Evolutionary conservation across 2,888 invertebrate species (phyloP).

Genomic region (Apotomis capreana): DNA sequence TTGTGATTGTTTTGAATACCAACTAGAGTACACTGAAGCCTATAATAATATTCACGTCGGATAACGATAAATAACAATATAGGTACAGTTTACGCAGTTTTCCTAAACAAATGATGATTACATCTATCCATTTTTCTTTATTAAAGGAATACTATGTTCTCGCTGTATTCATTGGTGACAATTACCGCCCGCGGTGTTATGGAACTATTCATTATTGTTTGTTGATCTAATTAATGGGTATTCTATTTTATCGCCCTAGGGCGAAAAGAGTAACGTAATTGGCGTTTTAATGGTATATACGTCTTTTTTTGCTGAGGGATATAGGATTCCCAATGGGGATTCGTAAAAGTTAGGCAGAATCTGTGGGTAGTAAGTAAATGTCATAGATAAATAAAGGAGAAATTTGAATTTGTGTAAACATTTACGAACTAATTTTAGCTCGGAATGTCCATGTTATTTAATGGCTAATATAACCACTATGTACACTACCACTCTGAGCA

Average conservation of each 20-base stretch:
- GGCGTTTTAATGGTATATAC: neutral
- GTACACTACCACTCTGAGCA: no score
- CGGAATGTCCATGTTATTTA: no score
- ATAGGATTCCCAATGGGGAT: neutral
- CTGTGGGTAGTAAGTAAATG: no score
- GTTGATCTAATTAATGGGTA: slow-evolving; percentile 15
- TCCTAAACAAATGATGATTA: slow-evolving; percentile 48
- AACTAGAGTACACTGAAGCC: neutral
- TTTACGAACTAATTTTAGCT: no score
- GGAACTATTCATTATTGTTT: slow-evolving; percentile 7
- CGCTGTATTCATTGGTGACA: slow-evolving; percentile 24
- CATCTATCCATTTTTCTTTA: slow-evolving; percentile 29
- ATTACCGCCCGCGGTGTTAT: slow-evolving; percentile 30
- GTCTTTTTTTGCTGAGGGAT: neutral
- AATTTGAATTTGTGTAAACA: neutral
- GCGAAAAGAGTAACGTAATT: neutral
- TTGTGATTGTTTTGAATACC: no score
- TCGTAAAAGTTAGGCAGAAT: neutral
- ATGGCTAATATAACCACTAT: no score
- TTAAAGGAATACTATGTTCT: slow-evolving; percentile 37
- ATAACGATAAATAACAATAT: slow-evolving; percentile 62
- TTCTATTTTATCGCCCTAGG: slow-evolving; percentile 1
- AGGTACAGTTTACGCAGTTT: slow-evolving; percentile 37
- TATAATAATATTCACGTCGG: neutral
- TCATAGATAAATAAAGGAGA: neutral